Conservation (phyloP, 2,888 invertebrate species). For the Agrochola litura region DNA sequence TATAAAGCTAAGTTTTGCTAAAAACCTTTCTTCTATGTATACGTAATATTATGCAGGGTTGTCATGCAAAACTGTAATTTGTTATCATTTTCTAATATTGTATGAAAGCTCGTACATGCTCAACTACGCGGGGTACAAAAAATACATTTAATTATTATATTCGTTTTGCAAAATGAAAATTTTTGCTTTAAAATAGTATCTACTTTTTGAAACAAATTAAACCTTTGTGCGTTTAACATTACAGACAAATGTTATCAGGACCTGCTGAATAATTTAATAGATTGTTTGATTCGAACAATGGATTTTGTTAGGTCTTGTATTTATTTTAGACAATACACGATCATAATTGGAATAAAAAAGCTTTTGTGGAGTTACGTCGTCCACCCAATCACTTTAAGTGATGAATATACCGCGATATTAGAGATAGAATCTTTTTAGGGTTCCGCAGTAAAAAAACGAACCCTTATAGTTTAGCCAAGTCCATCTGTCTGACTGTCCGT, state of each 20-base stretch:
- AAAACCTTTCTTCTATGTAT: not conserved
- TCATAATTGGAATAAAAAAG: conserved; percentile 34
- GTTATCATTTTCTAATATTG: not conserved
- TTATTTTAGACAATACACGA: conserved; percentile 37
- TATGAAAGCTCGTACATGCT: not conserved
- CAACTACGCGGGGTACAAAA: too few relatives aligned
- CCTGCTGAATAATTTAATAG: conserved; percentile 65
- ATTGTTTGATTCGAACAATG: conserved; percentile 55
- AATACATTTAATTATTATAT: too few relatives aligned
- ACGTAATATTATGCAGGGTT: conserved; percentile 34
- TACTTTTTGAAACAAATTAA: too few relatives aligned
- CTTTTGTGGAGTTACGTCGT: conserved; percentile 6
- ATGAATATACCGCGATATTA: not conserved
- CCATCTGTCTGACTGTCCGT: too few relatives aligned
- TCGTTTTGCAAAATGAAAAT: too few relatives aligned
- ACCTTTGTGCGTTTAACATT: too few relatives aligned
- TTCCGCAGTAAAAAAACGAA: too few relatives aligned
- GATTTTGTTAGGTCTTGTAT: conserved; percentile 40
- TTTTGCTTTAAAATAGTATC: too few relatives aligned
- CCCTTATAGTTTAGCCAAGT: too few relatives aligned
- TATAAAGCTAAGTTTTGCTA: not conserved
- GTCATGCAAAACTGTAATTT: not conserved
- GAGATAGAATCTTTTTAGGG: too few relatives aligned
- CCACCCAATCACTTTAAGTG: not conserved
- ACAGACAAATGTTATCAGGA: conserved; percentile 53